A percentile compares a stretch with the other conserved stretches of the same genome.
phyloP scores from a whole-genome alignment of 2,888 invertebrate genomes.

The Drosophila lutescens region DNA sequence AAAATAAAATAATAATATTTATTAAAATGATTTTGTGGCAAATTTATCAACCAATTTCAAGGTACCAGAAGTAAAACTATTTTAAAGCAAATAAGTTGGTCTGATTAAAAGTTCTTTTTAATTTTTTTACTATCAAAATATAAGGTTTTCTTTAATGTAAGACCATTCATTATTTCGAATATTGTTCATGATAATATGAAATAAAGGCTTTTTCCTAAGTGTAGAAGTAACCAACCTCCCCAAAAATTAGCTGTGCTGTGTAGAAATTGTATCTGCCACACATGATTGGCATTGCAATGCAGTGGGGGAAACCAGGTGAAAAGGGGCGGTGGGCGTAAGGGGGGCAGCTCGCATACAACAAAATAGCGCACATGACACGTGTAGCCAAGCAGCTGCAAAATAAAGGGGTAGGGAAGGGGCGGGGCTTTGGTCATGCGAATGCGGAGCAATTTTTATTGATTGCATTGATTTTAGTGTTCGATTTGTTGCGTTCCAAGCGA shows the following conservation, averaged over 20 bases:
- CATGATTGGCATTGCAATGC: slow-evolving; percentile 62
- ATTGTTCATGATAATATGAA: background rate
- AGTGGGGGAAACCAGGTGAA: slow-evolving; percentile 4
- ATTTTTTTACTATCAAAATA: too few relatives aligned
- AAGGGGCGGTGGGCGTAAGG: background rate
- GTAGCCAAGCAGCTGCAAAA: slow-evolving; percentile 40
- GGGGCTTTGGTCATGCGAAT: slow-evolving; percentile 6
- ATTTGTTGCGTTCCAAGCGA: slow-evolving; percentile 48
- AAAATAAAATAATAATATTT: too few relatives aligned
- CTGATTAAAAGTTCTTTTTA: too few relatives aligned
- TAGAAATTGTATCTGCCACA: slow-evolving; percentile 47
- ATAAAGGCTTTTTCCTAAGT: background rate
- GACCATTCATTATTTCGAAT: background rate
- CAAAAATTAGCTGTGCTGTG: slow-evolving; percentile 53
- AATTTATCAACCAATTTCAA: too few relatives aligned
- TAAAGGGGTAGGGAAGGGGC: slow-evolving; percentile 1
- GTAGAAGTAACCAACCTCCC: background rate
- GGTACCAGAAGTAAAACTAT: too few relatives aligned
- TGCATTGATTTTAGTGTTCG: slow-evolving; percentile 69
- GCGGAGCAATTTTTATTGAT: slow-evolving; percentile 62
- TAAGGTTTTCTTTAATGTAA: too few relatives aligned
- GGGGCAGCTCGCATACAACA: slow-evolving; percentile 9
- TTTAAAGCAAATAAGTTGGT: too few relatives aligned
- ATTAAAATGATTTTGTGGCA: too few relatives aligned
- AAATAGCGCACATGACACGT: slow-evolving; percentile 30